These are phyloP conservation scores for Maniola jurtina DNA, from an alignment of 1,140 invertebrate species.

Conservation along the genomic window DNA sequence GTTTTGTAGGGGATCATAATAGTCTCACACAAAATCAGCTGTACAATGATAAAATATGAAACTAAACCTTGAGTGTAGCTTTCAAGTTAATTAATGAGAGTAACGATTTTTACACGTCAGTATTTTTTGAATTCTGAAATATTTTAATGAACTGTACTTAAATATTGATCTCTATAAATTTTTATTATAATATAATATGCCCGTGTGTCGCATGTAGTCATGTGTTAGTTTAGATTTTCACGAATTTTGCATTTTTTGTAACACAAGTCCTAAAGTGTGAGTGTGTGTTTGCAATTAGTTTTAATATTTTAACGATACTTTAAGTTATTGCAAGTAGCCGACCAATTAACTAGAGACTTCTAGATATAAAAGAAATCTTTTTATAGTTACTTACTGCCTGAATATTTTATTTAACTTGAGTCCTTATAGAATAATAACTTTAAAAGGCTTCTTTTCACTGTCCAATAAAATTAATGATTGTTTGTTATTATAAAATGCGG, in stretches of 20 bases:
- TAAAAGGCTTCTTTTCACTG: too few species aligned
- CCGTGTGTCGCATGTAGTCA: neutral
- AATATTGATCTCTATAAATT: neutral
- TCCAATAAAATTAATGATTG: too few species aligned
- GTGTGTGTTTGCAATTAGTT: constrained; percentile 1
- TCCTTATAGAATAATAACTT: too few species aligned
- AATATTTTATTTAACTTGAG: too few species aligned
- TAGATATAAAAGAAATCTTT: neutral
- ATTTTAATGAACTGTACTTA: neutral
- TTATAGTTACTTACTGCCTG: too few species aligned
- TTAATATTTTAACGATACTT: neutral
- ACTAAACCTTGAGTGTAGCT: too few species aligned
- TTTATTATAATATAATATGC: neutral
- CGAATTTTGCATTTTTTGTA: constrained; percentile 2
- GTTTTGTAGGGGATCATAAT: too few species aligned
- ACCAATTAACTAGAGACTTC: neutral
- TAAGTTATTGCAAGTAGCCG: neutral
- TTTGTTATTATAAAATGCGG: too few species aligned
- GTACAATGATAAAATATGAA: too few species aligned
- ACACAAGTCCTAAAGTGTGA: neutral
- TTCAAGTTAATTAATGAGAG: too few species aligned
- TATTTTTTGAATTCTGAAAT: neutral
- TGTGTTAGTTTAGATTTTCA: neutral
- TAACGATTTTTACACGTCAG: neutral
- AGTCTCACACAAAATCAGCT: too few species aligned